Evolutionary conservation across 2,113 vertebrate species (phyloP), one percentile per base, ranked within the genome.

Genomic region (Nansenia antarctica): DNA sequence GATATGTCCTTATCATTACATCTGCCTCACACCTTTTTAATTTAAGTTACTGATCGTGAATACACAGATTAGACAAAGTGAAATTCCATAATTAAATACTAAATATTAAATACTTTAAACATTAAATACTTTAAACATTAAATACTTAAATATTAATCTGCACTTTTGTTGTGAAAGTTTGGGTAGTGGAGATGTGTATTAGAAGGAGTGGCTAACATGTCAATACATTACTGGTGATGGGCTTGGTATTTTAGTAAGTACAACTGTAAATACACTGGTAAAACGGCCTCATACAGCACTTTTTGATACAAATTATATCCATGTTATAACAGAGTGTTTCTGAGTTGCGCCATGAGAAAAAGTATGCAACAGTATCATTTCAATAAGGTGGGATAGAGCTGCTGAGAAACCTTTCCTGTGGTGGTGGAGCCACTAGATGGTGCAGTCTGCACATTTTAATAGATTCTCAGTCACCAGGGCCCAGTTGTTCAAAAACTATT

Each of bases 361-460:
- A n/a, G n/a, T n/a, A n/a, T n/a, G n/a, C n/a, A n/a, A n/a, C n/a
- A n/a, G n/a, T n/a, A n/a, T n/a, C n/a, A n/a, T n/a, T n/a, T n/a
- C n/a, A n/a, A 4, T 42, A 1, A 15, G 1, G 14, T 42, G 39
- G 39, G 14, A 42, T 14, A 5, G 12, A 42, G 1, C 39, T 42
- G 1, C 39, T 15, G 39, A 18, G 39, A 18, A 42, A 42, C n/a
- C n/a, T n/a, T n/a, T n/a, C n/a, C n/a, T 3, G 39, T 12, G 11
- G 37, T 39, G 37, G 18, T 3, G 18, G 15, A 22, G 27, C 65
- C 86, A 86, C 83, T 84, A 87, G 89, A 82, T 86, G 87, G 87
- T 2, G 47, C 42, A 70, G 66, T 67, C 49, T 7, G 62, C 67
- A 52, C 18, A 54, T 4, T 3, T 62, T 3, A 29, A 32, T 1